Percentiles rank a stretch among this genome's conserved stretches.
These are phyloP conservation scores for Drosophila nr. perissopoda DNA, from an alignment of 2,888 invertebrate species.

Conservation along the genomic window DNA sequence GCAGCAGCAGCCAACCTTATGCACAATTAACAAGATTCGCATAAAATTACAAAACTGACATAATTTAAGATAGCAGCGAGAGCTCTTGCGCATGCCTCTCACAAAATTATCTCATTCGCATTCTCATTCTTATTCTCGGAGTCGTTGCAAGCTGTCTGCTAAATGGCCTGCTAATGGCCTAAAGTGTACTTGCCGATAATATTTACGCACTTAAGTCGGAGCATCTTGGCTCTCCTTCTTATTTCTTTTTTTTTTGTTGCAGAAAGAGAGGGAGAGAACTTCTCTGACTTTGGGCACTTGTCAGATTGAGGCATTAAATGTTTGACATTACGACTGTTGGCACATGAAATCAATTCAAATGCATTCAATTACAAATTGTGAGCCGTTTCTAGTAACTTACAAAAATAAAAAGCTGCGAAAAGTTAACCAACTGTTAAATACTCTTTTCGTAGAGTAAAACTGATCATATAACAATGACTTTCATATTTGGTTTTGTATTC, in stretches of 20 bases:
- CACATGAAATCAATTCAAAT: constrained; percentile 79
- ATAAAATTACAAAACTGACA: constrained; percentile 82
- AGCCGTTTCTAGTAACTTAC: constrained; percentile 53
- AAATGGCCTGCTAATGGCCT: constrained; percentile 82
- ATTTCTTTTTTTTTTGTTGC: neutral
- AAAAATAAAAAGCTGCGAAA: neutral
- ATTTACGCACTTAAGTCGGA: constrained; percentile 62
- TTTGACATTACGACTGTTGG: constrained; percentile 55
- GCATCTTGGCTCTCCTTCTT: constrained; percentile 1
- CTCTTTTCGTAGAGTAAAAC: neutral
- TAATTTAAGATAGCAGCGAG: constrained; percentile 81
- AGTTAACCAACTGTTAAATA: neutral
- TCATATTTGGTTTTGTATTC: no score
- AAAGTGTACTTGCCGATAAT: constrained; percentile 82
- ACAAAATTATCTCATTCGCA: constrained; percentile 53
- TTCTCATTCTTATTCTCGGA: constrained; percentile 36
- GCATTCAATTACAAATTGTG: constrained; percentile 80
- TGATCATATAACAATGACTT: neutral
- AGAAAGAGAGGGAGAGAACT: neutral
- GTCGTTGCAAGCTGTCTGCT: constrained; percentile 50
- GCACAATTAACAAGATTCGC: constrained; percentile 75
- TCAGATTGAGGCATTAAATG: constrained; percentile 52
- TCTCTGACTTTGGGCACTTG: constrained; percentile 6
- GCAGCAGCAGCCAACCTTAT: constrained; percentile 49
- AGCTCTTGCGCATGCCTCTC: constrained; percentile 37